Base-by-base conservation (phyloP, 37 sponge, comb jelly and placozoan genomes). In the Amphimedon queenslandica region DNA sequence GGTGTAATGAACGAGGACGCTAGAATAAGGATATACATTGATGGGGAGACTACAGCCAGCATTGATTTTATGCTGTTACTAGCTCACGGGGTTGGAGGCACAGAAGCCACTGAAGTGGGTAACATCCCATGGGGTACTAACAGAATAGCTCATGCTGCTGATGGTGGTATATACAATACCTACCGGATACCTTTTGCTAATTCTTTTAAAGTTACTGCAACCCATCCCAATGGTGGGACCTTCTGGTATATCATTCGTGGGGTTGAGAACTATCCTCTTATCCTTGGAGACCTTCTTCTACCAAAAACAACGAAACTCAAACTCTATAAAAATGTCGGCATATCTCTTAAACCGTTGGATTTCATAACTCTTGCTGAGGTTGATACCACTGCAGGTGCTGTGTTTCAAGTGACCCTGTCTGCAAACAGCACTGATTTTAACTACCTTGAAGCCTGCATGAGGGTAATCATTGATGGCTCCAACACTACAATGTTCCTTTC, bases 211-310 rank as follows among this genome's bases (percentile, higher is more conserved):
- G 84, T 91, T 20, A 91, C 92, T 0, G 84, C 79, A 24, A 82
- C 80, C 16, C 71, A 69, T 25, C 84, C 88, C 0, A 58, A 3
- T 0, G 66, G 67, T 0, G 84, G 87, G 0, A 0, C 41, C 0
- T 82, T 87, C 73, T 86, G 74, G 74, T 90, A 86, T 79, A 91
- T 91, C 56, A 71, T 91, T 21, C 73, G 92, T 38, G 92, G 92
- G 4, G 88, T 91, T 3, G 76, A 86, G 42, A 82, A 87, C 69
- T 78, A 75, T 37, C 92, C 92, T 2, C 6, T 87, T 38, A 39
- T 82, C 1, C 24, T 91, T 32, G 92, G 92, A 4, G 84, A 87
- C 67, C 63, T 91, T 2, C 68, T 41, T 16, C 67, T 91, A 23
- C 92, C 92, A 6, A 31, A 34, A 20, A 79, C 55, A 23, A 69